Percentiles rank a stretch among this genome's conserved stretches.
Conservation (phyloP, 1,140 invertebrate species). For the Papilio polytes region DNA sequence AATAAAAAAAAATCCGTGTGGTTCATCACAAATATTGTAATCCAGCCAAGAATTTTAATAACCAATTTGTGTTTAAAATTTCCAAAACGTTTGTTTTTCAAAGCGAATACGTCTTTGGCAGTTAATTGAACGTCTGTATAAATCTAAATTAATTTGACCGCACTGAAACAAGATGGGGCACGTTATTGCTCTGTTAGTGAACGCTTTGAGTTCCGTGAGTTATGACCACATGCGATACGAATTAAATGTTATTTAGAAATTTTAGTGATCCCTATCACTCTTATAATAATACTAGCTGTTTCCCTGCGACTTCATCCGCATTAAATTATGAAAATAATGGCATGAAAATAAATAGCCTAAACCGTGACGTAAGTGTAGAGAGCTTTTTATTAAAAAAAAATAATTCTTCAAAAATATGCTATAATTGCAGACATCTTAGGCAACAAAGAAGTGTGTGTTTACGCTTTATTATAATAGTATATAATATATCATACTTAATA, state of each 20-base stretch:
- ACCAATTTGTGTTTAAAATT: constrained; percentile 78
- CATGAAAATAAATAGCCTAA: no score
- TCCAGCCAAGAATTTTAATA: constrained; percentile 75
- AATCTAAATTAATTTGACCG: constrained; percentile 57
- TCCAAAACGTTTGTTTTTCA: constrained; percentile 46
- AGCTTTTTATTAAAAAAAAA: no score
- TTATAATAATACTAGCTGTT: not conserved
- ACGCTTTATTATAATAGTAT: no score
- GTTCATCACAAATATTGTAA: constrained; percentile 28
- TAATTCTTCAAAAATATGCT: no score
- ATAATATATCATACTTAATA: no score
- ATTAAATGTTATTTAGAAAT: constrained; percentile 22
- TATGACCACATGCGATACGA: constrained; percentile 32
- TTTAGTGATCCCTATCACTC: not conserved
- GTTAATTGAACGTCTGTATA: constrained; percentile 45
- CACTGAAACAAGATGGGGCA: constrained; percentile 53
- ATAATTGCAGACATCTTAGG: no score
- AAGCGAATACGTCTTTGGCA: constrained; percentile 47
- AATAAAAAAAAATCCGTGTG: no score
- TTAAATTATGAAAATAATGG: no score
- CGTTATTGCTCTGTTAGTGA: constrained; percentile 58
- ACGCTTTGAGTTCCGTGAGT: constrained; percentile 49
- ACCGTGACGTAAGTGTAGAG: no score
- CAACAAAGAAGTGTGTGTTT: no score
- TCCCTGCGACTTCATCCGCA: no score